Conservation (phyloP, 2,113 vertebrate genomes). For the Mormyrus lacerda region DNA sequence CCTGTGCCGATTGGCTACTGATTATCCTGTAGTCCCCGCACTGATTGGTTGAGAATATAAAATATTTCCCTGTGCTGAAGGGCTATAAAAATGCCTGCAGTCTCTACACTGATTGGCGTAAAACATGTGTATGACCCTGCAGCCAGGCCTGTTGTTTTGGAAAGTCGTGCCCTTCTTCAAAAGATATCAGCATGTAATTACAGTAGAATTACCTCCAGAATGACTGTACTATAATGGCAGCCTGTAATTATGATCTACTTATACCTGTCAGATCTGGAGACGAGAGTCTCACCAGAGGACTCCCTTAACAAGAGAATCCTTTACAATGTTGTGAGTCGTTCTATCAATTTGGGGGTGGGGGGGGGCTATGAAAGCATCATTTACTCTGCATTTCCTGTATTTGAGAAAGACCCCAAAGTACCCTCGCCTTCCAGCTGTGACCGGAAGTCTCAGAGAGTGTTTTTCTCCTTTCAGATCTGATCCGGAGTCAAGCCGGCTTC, state of each 20-base stretch:
- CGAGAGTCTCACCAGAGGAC: neutral
- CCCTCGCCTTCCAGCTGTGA: neutral
- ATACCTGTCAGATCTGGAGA: constrained; percentile 1
- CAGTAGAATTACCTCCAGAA: neutral
- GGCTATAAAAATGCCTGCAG: neutral
- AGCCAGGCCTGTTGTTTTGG: neutral
- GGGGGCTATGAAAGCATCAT: neutral
- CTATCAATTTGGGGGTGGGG: neutral
- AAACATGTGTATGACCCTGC: neutral
- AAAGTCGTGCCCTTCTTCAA: neutral
- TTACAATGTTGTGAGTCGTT: neutral
- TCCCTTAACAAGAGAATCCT: neutral
- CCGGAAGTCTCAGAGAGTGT: neutral
- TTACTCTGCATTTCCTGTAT: neutral
- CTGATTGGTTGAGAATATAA: neutral
- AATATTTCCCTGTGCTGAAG: neutral
- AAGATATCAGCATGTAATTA: neutral
- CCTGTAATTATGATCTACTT: neutral
- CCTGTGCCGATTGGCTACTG: neutral
- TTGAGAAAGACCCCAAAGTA: neutral
- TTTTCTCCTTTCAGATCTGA: neutral
- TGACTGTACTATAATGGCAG: neutral
- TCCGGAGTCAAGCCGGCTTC: neutral
- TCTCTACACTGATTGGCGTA: neutral
- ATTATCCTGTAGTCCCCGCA: neutral